phyloP scores from a whole-genome alignment of 2,113 vertebrate species.

The Vanacampus margaritifer region DNA sequence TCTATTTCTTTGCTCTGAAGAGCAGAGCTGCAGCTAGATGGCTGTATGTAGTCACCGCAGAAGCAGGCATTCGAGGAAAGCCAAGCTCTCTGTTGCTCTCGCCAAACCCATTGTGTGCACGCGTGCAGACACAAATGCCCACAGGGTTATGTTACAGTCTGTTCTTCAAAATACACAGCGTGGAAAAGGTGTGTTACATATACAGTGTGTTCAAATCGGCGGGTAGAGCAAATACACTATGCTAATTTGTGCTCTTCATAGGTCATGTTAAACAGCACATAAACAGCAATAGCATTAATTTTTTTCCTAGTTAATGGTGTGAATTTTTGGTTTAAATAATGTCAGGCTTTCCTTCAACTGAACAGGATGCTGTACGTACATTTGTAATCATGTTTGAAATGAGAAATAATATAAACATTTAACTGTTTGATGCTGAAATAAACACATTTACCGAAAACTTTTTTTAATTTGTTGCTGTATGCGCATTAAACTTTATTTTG shows the following conservation, averaged over 20 bases:
- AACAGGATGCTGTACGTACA: background rate
- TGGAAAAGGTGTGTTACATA: slow-evolving; percentile 5
- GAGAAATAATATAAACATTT: background rate
- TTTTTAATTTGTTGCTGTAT: slow-evolving; percentile 5
- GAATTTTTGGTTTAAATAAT: background rate
- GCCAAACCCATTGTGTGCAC: slow-evolving; percentile 19
- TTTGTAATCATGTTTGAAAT: background rate
- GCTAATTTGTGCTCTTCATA: background rate
- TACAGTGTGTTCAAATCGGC: background rate
- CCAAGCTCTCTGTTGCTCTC: slow-evolving; percentile 20
- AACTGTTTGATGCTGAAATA: background rate
- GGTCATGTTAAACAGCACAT: background rate
- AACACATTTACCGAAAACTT: background rate
- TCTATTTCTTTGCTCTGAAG: slow-evolving; percentile 26
- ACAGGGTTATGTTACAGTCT: slow-evolving; percentile 12
- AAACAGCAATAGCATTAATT: background rate
- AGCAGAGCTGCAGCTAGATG: slow-evolving; percentile 71
- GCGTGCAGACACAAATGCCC: slow-evolving; percentile 33
- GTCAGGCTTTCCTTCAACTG: background rate
- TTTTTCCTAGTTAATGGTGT: background rate
- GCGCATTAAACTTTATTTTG: background rate
- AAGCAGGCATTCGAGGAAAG: slow-evolving; percentile 57
- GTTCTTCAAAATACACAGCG: background rate
- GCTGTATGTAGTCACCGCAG: slow-evolving; percentile 71
- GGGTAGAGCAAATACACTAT: background rate